Base-by-base conservation (phyloP, 2,113 vertebrate species). In the Lepisosteus osseus region DNA sequence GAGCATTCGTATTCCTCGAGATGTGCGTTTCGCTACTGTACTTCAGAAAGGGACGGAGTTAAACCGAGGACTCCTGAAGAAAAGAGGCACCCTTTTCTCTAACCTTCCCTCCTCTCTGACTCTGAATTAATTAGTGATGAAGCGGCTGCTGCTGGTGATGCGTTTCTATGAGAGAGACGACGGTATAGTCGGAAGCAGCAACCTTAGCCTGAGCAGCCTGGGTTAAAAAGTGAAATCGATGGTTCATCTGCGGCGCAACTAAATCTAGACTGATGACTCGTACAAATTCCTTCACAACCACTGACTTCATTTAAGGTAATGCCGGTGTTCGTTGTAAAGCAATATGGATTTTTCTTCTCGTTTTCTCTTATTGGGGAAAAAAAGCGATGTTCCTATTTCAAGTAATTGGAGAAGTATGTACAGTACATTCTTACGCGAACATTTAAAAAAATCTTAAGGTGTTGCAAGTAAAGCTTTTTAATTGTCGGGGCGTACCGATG, bases 121-220 rank as follows among this genome's bases (percentile, higher is more conserved):
- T 68, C 71, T 82, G 80, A 17, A 84, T 87, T 74, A 86, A 86
- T 87, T 85, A 88, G 91, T 88, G 87, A 93, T 92, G 92, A 90
- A 86, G 85, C 61, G 84, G 85, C 80, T 72, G 84, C 82, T 71
- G 79, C 62, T 71, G 69, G 56, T 80, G 73, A 76, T 73, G 79
- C 81, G 61, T 79, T 82, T 83, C 74, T 77, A 72, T 74, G 78
- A 79, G 70, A 83, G 79, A 81, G 82, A 74, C 79, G 74, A 77
- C 72, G 77, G 79, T 80, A 40, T 72, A 62, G 61, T 75, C 70
- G 51, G 64, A 72, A 74, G 78, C 77, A 81, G 72, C 68, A 75
- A 78, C 80, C 72, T 80, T 61, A 72, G 71, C 61, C 72, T 79
- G 43, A 6, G 59, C 72, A 54, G 80, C 62, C 80, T 71, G 77